These are phyloP conservation scores for Notothenia rossii DNA, from an alignment of 2,113 vertebrate species.

Conservation along the genomic window DNA sequence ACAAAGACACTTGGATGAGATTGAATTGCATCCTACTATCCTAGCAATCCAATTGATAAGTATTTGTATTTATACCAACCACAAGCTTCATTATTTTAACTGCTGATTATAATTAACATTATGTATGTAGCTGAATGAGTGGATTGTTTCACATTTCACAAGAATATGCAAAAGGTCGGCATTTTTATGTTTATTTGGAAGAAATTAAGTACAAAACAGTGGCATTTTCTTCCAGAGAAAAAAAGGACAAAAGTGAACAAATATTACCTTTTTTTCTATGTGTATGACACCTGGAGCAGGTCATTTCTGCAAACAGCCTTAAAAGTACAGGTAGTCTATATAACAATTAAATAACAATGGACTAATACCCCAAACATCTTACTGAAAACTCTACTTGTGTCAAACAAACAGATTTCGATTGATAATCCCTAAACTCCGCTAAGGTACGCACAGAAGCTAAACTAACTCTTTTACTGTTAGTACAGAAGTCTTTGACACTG, in stretches of 20 bases:
- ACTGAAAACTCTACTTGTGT: slow-evolving; percentile 70
- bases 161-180: slow-evolving; percentile 26
- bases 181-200: slow-evolving; percentile 77
- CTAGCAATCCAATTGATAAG: no score
- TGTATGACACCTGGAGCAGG: slow-evolving; percentile 57
- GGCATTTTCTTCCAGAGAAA: slow-evolving; percentile 81
- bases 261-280: slow-evolving; percentile 52
- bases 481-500: slow-evolving; percentile 52
- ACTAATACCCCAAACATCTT: slow-evolving; percentile 62
- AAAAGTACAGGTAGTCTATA: slow-evolving; percentile 65
- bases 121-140: no score
- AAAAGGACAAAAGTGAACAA: slow-evolving; percentile 66
- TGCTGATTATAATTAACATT: background rate
- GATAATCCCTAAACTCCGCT: slow-evolving; percentile 67
- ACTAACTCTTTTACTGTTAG: slow-evolving; percentile 52
- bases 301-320: slow-evolving; percentile 62
- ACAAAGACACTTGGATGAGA: background rate
- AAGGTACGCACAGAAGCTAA: slow-evolving; percentile 59
- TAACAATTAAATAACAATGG: slow-evolving; percentile 78
- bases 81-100: no score
- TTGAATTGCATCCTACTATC: background rate
- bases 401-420: slow-evolving; percentile 75
- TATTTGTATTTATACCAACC: background rate
- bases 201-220: slow-evolving; percentile 79
- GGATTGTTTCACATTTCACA: background rate